A percentile compares a stretch with the other conserved stretches of the same genome.
These are phyloP conservation scores for Scaptomyza flava DNA, from an alignment of 2,888 invertebrate genomes.

Conservation along the genomic window DNA sequence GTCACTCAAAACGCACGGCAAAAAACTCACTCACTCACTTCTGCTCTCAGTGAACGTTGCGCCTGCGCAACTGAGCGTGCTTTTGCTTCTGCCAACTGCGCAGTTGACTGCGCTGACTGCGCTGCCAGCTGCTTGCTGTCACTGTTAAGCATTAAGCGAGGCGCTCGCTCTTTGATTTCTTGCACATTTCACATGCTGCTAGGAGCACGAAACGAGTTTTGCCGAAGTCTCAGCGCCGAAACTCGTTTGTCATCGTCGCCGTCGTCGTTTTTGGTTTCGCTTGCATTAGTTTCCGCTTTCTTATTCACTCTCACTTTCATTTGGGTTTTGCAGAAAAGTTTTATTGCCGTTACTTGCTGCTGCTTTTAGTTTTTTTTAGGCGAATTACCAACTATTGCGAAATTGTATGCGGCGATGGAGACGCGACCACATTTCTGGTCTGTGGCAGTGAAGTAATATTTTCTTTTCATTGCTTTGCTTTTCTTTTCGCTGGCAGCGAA, in stretches of 20 bases:
- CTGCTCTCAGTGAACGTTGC: slow-evolving; percentile 46
- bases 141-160: slow-evolving; percentile 26
- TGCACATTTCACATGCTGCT: slow-evolving; percentile 47
- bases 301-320: slow-evolving; percentile 84
- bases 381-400: slow-evolving; percentile 81
- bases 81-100: slow-evolving; percentile 24
- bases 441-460: slow-evolving; percentile 81
- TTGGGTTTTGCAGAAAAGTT: slow-evolving; percentile 51
- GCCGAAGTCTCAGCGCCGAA: slow-evolving; percentile 24
- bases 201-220: slow-evolving; percentile 60
- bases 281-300: slow-evolving; percentile 83
- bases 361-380: slow-evolving; percentile 48
- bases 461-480: slow-evolving; percentile 63
- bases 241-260: slow-evolving; percentile 36
- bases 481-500: slow-evolving; percentile 50
- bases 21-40: slow-evolving; percentile 32
- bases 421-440: slow-evolving; percentile 73
- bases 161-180: slow-evolving; percentile 72
- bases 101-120: slow-evolving; percentile 52
- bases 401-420: slow-evolving; percentile 63
- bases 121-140: slow-evolving; percentile 38
- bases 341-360: slow-evolving; percentile 21
- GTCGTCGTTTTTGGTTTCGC: slow-evolving; percentile 50
- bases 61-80: slow-evolving; percentile 74
- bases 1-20: slow-evolving; percentile 17